Conservation (phyloP, 2,888 invertebrate species). For the Drosophila vallismaia region DNA sequence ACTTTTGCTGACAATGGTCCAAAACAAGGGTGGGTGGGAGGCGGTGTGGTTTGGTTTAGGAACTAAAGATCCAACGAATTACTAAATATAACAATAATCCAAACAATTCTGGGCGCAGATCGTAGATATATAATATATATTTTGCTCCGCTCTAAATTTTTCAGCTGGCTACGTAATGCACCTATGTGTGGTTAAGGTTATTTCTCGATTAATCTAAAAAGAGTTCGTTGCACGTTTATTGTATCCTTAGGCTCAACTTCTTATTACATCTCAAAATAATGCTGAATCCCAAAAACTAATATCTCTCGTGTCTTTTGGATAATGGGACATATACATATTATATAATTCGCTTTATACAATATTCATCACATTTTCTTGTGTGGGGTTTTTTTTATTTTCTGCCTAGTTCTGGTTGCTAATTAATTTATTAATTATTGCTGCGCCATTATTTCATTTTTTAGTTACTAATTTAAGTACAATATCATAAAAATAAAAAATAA, state of each 20-base stretch:
- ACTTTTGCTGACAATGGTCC: conserved; percentile 63
- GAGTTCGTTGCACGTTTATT: conserved; percentile 76
- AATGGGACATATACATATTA: conserved; percentile 19
- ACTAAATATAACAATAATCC: conserved; percentile 29
- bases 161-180: conserved; percentile 55
- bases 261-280: conserved; percentile 24
- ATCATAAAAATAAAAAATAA: conserved; percentile 78
- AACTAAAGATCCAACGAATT: conserved; percentile 43
- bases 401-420: conserved; percentile 50
- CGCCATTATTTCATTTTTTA: conserved; percentile 50
- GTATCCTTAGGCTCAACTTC: conserved; percentile 34
- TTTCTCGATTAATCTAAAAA: conserved; percentile 37
- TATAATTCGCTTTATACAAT: conserved; percentile 35
- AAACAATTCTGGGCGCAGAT: conserved; percentile 13
- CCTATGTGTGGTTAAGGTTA: conserved; percentile 50
- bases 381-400: conserved; percentile 22
- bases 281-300: conserved; percentile 23
- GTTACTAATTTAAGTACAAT: conserved; percentile 70
- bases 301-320: conserved; percentile 18
- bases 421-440: conserved; percentile 48
- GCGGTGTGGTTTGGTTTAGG: conserved; percentile 23
- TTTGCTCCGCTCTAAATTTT: not conserved
- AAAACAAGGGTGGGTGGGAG: conserved; percentile 47
- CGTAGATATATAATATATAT: conserved; percentile 1
- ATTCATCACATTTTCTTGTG: conserved; percentile 58